Conservation (phyloP, 2,797 vertebrate species). For the Helicolenus hilgendorfi region DNA sequence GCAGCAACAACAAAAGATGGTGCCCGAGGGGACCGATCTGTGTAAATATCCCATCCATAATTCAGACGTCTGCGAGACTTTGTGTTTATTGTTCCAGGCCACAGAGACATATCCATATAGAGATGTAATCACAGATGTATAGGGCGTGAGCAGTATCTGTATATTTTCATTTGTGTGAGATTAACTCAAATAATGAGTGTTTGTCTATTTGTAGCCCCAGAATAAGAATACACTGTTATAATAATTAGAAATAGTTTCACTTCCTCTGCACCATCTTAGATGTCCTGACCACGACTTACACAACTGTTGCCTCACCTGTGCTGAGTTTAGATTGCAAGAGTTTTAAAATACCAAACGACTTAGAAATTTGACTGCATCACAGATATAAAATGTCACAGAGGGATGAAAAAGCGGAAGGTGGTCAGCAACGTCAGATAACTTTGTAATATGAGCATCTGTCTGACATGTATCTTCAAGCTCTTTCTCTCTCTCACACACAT, state of each 20-base stretch:
- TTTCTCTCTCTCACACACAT: too few species aligned
- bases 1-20: constrained; percentile 49
- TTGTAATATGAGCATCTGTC: neutral
- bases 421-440: too few species aligned
- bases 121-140: constrained; percentile 24
- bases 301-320: neutral
- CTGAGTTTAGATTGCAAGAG: neutral
- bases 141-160: neutral
- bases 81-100: constrained; percentile 47
- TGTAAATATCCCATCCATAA: constrained; percentile 78
- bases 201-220: neutral
- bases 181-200: neutral
- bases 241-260: neutral
- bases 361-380: neutral
- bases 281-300: neutral
- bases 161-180: neutral
- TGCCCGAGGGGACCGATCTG: constrained; percentile 47
- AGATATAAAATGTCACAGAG: constrained; percentile 15
- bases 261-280: neutral
- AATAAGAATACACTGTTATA: neutral
- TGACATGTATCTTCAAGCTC: neutral
- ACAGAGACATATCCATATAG: constrained; percentile 26
- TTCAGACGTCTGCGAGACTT: constrained; percentile 60
- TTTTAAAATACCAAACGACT: constrained; percentile 11
- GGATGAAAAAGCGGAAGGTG: neutral